A percentile compares a stretch with the other conserved stretches of the same genome.
Evolutionary conservation across 2,113 vertebrate species (phyloP).

Genomic region (Dolichotis patagonum): DNA sequence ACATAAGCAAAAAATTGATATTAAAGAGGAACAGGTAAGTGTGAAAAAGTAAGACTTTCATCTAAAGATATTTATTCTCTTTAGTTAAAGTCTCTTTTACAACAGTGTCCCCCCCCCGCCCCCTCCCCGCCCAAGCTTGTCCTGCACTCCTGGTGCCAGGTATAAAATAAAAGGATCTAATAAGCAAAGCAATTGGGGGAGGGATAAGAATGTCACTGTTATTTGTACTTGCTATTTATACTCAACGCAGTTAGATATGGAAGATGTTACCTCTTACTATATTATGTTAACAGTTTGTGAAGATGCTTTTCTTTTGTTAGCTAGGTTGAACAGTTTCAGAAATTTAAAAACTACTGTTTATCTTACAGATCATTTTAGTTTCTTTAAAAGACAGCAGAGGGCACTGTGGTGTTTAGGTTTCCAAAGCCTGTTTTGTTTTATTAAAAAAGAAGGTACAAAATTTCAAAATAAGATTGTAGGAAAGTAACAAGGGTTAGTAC

Average conservation of each 20-base stretch:
- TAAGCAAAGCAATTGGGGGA: background rate
- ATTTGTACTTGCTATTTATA: background rate
- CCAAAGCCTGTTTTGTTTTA: no score
- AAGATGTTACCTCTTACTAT: background rate
- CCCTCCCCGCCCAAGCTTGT: background rate
- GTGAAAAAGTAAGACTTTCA: background rate
- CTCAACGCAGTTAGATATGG: background rate
- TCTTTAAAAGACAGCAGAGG: constrained; percentile 79
- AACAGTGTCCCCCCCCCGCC: background rate
- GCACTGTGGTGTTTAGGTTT: constrained; percentile 78
- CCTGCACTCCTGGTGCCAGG: background rate
- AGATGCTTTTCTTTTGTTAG: constrained; percentile 19
- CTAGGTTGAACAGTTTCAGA: constrained; percentile 29
- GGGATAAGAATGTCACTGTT: background rate
- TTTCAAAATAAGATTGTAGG: no score
- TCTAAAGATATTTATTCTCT: constrained; percentile 25
- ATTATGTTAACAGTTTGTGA: background rate
- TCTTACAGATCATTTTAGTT: constrained; percentile 15
- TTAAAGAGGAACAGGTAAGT: background rate
- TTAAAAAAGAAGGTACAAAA: no score
- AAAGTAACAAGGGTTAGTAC: no score
- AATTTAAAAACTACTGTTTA: constrained; percentile 36
- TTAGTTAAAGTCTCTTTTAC: background rate
- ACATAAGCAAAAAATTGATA: background rate
- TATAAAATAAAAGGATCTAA: constrained; percentile 5